Percentiles rank a stretch among this genome's conserved stretches.
Conservation (phyloP, 2,888 invertebrate species). For the Cataglyphis altisquamis region DNA sequence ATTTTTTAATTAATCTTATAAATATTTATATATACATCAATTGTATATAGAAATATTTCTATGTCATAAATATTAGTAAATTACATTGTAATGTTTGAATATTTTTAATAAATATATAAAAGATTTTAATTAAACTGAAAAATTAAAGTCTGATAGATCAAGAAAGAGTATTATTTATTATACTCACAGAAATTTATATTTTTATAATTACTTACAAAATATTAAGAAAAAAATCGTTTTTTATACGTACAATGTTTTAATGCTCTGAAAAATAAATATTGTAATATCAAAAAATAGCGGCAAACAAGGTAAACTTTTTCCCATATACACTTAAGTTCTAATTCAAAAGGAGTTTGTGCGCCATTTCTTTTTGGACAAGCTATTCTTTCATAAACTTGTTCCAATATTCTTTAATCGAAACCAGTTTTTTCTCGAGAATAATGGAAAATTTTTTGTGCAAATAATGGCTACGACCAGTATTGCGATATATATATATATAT, state of each 20-base stretch:
- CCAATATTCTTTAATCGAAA: slow-evolving; percentile 37
- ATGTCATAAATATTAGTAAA: not conserved
- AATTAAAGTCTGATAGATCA: not conserved
- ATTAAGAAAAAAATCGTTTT: not conserved
- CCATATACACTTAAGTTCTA: not conserved
- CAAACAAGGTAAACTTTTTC: not conserved
- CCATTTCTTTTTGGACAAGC: not conserved
- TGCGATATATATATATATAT: not conserved
- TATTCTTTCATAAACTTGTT: not conserved
- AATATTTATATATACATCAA: not conserved
- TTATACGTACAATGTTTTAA: not conserved
- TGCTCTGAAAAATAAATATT: too few species aligned
- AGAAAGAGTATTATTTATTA: too few species aligned
- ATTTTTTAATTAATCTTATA: not conserved
- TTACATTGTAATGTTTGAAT: not conserved
- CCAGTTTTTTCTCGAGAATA: not conserved
- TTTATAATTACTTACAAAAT: not conserved
- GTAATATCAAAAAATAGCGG: not conserved
- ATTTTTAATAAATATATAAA: not conserved
- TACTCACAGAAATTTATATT: not conserved
- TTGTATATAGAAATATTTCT: too few species aligned
- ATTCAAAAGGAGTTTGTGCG: not conserved
- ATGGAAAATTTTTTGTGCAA: not conserved
- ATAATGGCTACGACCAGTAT: not conserved
- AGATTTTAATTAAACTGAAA: not conserved